Evolutionary conservation across 2,888 invertebrate species (phyloP), one percentile per base, ranked within the genome.

Genomic region (Teleogryllus oceanicus): DNA sequence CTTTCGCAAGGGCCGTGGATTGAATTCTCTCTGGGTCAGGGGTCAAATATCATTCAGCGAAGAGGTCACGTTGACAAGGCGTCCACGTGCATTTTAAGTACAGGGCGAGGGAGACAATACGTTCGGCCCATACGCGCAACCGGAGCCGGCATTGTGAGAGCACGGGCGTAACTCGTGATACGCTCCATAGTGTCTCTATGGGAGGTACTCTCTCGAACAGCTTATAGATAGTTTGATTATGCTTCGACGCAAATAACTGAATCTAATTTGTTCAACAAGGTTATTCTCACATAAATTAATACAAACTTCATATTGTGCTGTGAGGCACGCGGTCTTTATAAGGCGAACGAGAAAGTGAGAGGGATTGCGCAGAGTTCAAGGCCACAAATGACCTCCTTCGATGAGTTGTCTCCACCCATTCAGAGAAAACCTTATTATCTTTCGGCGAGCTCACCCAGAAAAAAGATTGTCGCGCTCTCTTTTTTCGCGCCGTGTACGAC

Each of bases 211-310:
- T 62, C 16, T 62, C 62, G 62, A 62, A 13, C 37, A 8, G n/a
- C 62, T 62, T 62, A 62, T 62, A n/a, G 62, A 62, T 62, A 62
- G 62, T 62, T 62, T 62, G 62, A 62, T 62, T 62, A 62, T 62
- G 62, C 62, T 62, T 62, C 16, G 62, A 62, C 62, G 62, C 62
- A 62, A 62, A 62, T 62, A 62, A 62, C 62, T 62, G 62, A 62
- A 62, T 62, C 62, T 62, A 62, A 62, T 62, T 62, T 62, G 62
- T 62, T 13, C 62, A 62, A 62, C 62, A 62, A 62, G 62, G 62
- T 62, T 62, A 62, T 62, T 62, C 62, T n/a, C 62, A 62, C 62
- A 62, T 62, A 62, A 62, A 62, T 62, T 62, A 62, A 62, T 62
- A n/a, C 16, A n/a, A 62, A 11, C 62, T n/a, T 13, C 62, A 62